These are phyloP conservation scores for Felis chaus DNA, from an alignment of 2,113 vertebrate genomes.

Conservation along the genomic window DNA sequence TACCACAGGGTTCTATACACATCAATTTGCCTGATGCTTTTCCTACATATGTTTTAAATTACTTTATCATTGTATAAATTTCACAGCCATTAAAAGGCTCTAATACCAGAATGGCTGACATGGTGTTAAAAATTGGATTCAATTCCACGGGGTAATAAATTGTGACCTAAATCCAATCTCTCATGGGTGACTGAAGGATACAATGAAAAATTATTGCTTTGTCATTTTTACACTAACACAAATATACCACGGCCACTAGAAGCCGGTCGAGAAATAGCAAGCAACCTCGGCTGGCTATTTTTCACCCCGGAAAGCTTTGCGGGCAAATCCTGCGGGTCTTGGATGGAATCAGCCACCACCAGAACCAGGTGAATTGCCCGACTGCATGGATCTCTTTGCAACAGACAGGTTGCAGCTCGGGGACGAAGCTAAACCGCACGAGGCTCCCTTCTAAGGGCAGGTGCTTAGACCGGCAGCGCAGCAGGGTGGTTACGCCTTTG, in stretches of 20 bases:
- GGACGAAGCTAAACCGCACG: background rate
- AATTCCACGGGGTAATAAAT: slow-evolving; percentile 83
- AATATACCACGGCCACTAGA: slow-evolving; percentile 72
- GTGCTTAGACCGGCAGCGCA: fast-evolving
- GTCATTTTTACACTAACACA: slow-evolving; percentile 81
- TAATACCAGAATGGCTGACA: slow-evolving; percentile 81
- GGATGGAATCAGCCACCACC: background rate
- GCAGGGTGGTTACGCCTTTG: background rate
- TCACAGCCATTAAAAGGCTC: slow-evolving; percentile 83
- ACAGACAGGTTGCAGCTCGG: fast-evolving
- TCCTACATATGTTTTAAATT: slow-evolving; percentile 82
- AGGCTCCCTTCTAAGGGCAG: background rate
- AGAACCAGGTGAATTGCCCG: background rate
- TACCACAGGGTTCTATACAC: slow-evolving; percentile 73
- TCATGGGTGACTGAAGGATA: slow-evolving; percentile 84
- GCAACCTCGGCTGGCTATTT: background rate
- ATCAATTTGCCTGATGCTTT: slow-evolving; percentile 79
- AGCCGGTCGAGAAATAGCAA: background rate
- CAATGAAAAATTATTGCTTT: slow-evolving; percentile 85
- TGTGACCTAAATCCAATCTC: slow-evolving; percentile 85
- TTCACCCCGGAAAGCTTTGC: background rate
- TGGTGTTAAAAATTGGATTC: slow-evolving; percentile 86
- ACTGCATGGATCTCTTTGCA: background rate
- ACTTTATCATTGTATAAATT: slow-evolving; percentile 84
- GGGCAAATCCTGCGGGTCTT: background rate